phyloP scores from a whole-genome alignment of 2,113 vertebrate genomes.

The Shinisaurus crocodilurus region DNA sequence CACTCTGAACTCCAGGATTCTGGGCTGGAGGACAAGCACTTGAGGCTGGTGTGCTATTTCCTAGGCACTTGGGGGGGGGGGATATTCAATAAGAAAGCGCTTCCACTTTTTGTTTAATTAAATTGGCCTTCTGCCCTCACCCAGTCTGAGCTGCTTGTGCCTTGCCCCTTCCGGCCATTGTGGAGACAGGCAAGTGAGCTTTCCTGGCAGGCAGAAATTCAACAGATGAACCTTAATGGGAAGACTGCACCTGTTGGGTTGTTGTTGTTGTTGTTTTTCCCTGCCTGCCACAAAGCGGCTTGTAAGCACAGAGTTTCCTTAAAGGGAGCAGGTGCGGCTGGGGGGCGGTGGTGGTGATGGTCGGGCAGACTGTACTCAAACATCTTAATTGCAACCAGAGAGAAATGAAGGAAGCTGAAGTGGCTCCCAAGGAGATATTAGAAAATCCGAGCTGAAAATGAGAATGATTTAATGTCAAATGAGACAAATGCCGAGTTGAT shows the following conservation, averaged over 20 bases:
- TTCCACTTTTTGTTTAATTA: neutral
- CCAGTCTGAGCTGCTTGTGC: neutral
- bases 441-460: conserved; percentile 69
- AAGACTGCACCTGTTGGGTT: neutral
- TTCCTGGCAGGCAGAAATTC: neutral
- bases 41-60: neutral
- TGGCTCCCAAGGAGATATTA: conserved; percentile 74
- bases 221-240: neutral
- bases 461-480: conserved; percentile 77
- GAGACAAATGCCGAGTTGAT: conserved; percentile 76
- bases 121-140: neutral
- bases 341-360: neutral
- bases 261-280: too few relatives aligned
- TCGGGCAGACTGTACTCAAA: conserved; percentile 55
- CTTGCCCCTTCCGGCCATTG: neutral
- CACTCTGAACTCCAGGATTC: neutral
- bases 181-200: neutral
- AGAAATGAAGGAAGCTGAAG: conserved; percentile 72
- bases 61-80: neutral
- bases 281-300: neutral
- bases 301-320: neutral
- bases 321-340: neutral
- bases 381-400: conserved; percentile 67
- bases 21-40: neutral
- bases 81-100: neutral